Percentiles rank a stretch among this genome's conserved stretches.
Evolutionary conservation across 2,797 vertebrate genomes (phyloP).

Genomic region (Coregonus ussuriensis): DNA sequence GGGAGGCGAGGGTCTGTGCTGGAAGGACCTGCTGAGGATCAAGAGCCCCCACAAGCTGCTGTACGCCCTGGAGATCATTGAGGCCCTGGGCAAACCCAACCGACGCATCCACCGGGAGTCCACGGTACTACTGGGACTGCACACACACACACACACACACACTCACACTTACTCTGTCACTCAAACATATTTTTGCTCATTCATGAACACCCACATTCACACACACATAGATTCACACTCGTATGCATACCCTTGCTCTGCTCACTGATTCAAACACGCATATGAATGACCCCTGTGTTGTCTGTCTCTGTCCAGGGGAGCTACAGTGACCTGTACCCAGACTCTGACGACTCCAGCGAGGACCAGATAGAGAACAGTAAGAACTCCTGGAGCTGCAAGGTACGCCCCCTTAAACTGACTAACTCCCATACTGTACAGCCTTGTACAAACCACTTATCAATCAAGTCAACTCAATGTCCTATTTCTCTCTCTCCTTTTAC

Average conservation of each 20-base stretch:
- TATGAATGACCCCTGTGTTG: neutral
- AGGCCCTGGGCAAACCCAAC: conserved; percentile 96
- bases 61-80: conserved; percentile 97
- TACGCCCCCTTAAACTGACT: conserved; percentile 42
- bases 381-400: conserved; percentile 99
- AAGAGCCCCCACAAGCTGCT: conserved; percentile 97
- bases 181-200: neutral
- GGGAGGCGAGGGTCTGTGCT: conserved; percentile 89
- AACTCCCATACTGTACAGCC: neutral
- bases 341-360: conserved; percentile 97
- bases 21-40: conserved; percentile 95
- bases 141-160: neutral
- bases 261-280: neutral
- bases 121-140: conserved; percentile 76
- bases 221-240: neutral
- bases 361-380: conserved; percentile 99
- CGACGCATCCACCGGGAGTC: conserved; percentile 94
- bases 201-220: neutral
- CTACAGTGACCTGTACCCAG: conserved; percentile 97
- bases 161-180: neutral
- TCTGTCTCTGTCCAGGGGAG: conserved; percentile 81
- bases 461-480: neutral
- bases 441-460: neutral
- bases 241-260: neutral
- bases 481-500: conserved; percentile 29